Evolutionary conservation across 1,140 invertebrate species (phyloP).

Genomic region (Orchestia grillus): DNA sequence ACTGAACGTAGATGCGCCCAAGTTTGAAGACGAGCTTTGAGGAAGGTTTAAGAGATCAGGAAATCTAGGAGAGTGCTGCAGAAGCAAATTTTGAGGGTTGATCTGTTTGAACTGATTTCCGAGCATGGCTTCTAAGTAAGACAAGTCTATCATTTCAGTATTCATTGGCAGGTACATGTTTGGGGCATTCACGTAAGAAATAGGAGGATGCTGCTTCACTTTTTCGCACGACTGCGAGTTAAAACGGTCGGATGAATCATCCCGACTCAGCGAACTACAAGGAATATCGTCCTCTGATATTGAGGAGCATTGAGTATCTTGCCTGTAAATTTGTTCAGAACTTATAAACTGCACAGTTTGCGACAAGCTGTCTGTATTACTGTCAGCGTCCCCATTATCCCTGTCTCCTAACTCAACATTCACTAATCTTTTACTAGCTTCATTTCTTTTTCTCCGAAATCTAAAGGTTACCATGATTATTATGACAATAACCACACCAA

Average conservation of each 20-base stretch:
- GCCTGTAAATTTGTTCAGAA: conserved; percentile 27
- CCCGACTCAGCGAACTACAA: background rate
- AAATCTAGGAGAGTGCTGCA: conserved; percentile 23
- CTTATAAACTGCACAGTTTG: conserved; percentile 48
- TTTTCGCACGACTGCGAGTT: background rate
- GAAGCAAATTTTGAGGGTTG: background rate
- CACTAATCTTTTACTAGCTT: background rate
- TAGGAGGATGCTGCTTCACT: background rate
- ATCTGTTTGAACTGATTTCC: conserved; percentile 1
- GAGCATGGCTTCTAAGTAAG: background rate
- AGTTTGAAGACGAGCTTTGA: background rate
- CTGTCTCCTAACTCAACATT: conserved; percentile 44
- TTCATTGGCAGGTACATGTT: background rate
- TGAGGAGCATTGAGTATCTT: conserved; percentile 43
- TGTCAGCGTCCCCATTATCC: conserved; percentile 17
- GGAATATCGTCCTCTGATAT: conserved; percentile 29
- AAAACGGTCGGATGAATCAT: background rate
- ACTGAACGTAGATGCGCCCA: background rate
- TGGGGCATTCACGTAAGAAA: background rate
- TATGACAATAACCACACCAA: background rate
- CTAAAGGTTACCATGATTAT: background rate
- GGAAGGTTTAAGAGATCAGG: conserved; percentile 24
- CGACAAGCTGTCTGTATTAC: conserved; percentile 20
- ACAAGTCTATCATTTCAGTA: background rate
- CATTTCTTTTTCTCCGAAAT: conserved; percentile 38